phyloP scores from a whole-genome alignment of 1,140 invertebrate genomes.

The Dysdera silvatica region DNA sequence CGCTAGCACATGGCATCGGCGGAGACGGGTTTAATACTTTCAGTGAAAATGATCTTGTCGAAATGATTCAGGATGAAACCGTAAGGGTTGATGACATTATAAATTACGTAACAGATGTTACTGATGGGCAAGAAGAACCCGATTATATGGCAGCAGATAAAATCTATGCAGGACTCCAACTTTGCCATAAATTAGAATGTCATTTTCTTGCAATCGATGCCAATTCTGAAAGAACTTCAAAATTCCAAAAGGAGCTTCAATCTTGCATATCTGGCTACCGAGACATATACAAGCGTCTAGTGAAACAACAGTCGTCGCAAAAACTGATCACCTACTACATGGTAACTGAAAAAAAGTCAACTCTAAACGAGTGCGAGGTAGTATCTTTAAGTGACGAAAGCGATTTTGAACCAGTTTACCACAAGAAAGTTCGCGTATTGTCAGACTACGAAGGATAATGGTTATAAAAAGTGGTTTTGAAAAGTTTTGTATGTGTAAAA shows the following conservation, averaged over 20 bases:
- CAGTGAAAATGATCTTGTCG: conserved; percentile 1
- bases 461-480: too few relatives aligned
- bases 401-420: conserved; percentile 3
- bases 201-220: conserved; percentile 10
- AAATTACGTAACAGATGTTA: conserved; percentile 5
- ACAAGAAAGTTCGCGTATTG: conserved; percentile 3
- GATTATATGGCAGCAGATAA: conserved; percentile 2
- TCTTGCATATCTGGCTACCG: conserved; percentile 4
- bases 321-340: conserved; percentile 4
- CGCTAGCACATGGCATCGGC: conserved; percentile 6
- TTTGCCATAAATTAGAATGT: not conserved
- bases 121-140: not conserved
- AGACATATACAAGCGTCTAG: not conserved
- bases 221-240: conserved; percentile 13
- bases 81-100: not conserved
- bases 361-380: conserved; percentile 2
- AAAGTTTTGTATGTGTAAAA: conserved; percentile 2
- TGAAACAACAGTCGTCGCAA: not conserved
- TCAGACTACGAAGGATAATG: not conserved
- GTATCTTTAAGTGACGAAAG: conserved; percentile 11
- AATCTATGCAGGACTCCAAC: not conserved
- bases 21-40: not conserved
- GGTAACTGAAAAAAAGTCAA: conserved; percentile 3
- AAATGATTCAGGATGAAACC: conserved; percentile 8
- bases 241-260: conserved; percentile 9